A percentile compares a stretch with the other conserved stretches of the same genome.
phyloP scores from a whole-genome alignment of 2,888 invertebrate species.

The Mythimna pallens region DNA sequence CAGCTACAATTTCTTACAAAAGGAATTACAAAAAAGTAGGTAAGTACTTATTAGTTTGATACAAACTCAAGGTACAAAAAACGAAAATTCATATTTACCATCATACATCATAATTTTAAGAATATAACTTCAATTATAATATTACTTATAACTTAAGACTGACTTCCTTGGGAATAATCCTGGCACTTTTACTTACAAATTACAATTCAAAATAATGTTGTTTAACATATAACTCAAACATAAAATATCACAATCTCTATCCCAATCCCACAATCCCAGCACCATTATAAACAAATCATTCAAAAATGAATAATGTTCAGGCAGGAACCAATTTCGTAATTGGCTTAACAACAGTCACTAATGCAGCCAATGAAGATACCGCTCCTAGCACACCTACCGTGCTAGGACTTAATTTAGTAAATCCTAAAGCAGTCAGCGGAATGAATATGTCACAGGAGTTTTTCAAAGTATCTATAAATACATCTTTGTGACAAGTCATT shows the following conservation, averaged over 20 bases:
- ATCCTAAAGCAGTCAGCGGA: conserved; percentile 95
- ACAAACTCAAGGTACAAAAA: conserved; percentile 40
- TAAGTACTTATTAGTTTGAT: conserved; percentile 44
- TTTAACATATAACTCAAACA: conserved; percentile 3
- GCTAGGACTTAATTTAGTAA: conserved; percentile 94
- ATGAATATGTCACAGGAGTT: conserved; percentile 97
- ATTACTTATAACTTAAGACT: background rate
- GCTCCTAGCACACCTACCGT: conserved; percentile 95
- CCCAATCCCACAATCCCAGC: conserved; percentile 45
- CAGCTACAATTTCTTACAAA: conserved; percentile 1
- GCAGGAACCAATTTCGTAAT: conserved; percentile 93
- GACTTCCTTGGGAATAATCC: conserved; percentile 11
- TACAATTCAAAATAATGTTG: background rate
- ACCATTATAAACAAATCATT: conserved; percentile 47
- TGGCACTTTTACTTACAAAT: conserved; percentile 16
- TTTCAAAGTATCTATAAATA: conserved; percentile 95
- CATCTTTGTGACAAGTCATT: conserved; percentile 89
- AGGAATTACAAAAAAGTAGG: conserved; percentile 8
- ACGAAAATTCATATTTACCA: conserved; percentile 2
- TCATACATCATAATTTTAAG: conserved; percentile 18
- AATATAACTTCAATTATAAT: background rate
- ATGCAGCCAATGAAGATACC: conserved; percentile 95
- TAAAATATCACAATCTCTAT: conserved; percentile 44
- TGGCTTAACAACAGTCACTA: conserved; percentile 94
- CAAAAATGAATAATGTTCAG: conserved; percentile 62